Conservation (phyloP, 2,797 vertebrate species). For the Enteromius viviparus region DNA sequence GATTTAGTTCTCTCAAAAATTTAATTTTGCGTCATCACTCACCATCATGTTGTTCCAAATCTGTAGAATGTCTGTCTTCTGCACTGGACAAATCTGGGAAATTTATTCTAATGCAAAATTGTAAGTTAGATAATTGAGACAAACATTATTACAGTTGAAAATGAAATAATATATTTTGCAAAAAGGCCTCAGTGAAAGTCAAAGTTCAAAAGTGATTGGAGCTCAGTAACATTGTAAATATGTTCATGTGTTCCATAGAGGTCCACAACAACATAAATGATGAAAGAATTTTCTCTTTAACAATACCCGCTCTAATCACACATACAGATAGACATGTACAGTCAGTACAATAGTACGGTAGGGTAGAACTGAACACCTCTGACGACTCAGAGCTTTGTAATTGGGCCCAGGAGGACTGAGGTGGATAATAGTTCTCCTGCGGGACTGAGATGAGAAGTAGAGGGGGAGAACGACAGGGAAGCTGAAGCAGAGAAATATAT, state of each 20-base stretch:
- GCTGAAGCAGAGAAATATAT: slow-evolving; percentile 43
- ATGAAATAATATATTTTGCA: background rate
- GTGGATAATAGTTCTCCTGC: slow-evolving; percentile 66
- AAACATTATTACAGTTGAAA: background rate
- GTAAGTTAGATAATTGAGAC: background rate
- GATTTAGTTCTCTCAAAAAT: background rate
- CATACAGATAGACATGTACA: slow-evolving; percentile 30
- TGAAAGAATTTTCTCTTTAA: background rate
- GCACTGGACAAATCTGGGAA: background rate
- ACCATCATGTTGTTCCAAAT: background rate
- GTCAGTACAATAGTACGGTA: slow-evolving; percentile 45
- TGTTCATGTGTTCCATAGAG: background rate
- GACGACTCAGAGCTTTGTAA: slow-evolving; percentile 69
- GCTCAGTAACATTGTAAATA: background rate
- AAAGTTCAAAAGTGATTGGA: background rate
- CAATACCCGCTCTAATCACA: background rate
- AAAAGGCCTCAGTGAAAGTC: background rate
- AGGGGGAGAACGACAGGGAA: slow-evolving; percentile 35
- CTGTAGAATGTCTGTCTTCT: no score
- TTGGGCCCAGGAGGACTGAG: slow-evolving; percentile 79
- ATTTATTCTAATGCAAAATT: no score
- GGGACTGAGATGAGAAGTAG: slow-evolving; percentile 65
- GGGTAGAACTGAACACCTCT: slow-evolving; percentile 46
- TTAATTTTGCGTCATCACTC: background rate
- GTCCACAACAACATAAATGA: background rate